A percentile compares a stretch with the other conserved stretches of the same genome.
phyloP scores from a whole-genome alignment of 2,113 vertebrate genomes.

The Campylorhamphus procurvoides region DNA sequence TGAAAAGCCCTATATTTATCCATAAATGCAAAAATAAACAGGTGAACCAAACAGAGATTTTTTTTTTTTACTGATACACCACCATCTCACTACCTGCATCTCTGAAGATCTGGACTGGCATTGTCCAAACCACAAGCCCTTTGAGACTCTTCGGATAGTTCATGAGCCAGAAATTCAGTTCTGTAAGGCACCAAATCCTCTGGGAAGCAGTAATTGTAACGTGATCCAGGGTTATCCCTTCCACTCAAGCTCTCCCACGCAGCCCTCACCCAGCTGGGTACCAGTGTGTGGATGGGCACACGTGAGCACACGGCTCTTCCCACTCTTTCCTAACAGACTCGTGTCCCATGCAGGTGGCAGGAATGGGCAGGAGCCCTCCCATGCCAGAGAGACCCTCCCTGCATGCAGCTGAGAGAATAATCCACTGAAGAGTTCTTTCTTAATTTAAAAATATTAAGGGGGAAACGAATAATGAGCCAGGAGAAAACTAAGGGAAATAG shows the following conservation, averaged over 20 bases:
- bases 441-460: not conserved
- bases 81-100: not conserved
- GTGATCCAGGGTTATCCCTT: not conserved
- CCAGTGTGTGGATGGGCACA: not conserved
- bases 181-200: not conserved
- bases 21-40: not conserved
- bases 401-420: not conserved
- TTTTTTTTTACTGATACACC: not conserved
- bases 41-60: not conserved
- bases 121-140: not conserved
- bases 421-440: not conserved
- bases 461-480: not conserved
- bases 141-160: not conserved
- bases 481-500: not conserved
- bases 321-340: not conserved
- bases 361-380: not conserved
- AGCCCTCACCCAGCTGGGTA: not conserved
- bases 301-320: fast-evolving
- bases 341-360: fast-evolving
- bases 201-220: not conserved
- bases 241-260: fast-evolving
- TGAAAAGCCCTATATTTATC: not conserved
- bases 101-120: not conserved
- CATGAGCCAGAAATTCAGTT: not conserved
- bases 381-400: not conserved